phyloP scores from a whole-genome alignment of 2,113 vertebrate genomes.

The Tachysurus fulvidraco region DNA sequence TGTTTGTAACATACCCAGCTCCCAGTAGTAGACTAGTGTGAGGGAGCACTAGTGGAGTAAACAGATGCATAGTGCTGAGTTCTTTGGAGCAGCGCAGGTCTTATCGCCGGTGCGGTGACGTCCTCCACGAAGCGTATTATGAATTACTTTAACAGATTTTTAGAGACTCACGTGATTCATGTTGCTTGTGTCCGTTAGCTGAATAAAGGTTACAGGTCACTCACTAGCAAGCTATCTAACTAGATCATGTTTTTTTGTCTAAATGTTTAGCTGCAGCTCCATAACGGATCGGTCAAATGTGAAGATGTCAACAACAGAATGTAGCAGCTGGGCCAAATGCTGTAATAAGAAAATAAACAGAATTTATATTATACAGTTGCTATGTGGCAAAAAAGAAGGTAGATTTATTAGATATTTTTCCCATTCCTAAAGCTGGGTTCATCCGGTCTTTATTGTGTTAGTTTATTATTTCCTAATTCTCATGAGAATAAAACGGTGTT shows the following conservation, averaged over 20 bases:
- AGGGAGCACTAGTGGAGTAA: not conserved
- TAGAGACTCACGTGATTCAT: not conserved
- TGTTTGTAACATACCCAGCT: not conserved
- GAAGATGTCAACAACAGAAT: not conserved
- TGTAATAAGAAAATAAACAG: too few species aligned
- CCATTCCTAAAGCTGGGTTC: not conserved
- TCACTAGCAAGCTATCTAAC: not conserved
- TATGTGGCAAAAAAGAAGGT: not conserved
- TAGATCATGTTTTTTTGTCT: not conserved
- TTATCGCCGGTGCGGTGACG: not conserved
- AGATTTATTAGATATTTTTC: not conserved
- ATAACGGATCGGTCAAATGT: not conserved
- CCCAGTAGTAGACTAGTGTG: not conserved
- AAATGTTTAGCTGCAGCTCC: not conserved
- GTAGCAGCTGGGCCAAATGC: not conserved
- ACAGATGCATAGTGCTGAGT: not conserved
- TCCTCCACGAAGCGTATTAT: not conserved
- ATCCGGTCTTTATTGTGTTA: too few species aligned
- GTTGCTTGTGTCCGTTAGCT: too few species aligned
- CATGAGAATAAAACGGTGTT: not conserved
- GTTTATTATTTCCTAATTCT: not conserved
- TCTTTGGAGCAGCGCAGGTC: not conserved
- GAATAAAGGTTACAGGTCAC: not conserved
- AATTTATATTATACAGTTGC: too few species aligned
- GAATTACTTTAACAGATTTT: not conserved